Evolutionary conservation across 1,140 invertebrate species (phyloP).

Genomic region (Himalopsyche phryganea): DNA sequence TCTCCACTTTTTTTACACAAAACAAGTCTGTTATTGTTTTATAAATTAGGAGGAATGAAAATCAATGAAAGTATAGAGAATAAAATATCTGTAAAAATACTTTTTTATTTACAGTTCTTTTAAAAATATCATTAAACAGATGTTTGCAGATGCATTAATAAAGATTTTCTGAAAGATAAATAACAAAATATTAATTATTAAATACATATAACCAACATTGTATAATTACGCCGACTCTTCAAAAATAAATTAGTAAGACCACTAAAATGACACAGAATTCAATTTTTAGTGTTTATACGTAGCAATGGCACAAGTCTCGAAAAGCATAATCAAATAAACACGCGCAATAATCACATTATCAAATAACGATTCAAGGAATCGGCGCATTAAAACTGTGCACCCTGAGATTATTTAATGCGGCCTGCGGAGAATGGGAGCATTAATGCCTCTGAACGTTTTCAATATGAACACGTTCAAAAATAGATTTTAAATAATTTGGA

Average conservation of each 20-base stretch:
- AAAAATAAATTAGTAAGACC: conserved; percentile 30
- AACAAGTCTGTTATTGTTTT: too few relatives aligned
- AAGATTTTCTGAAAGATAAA: conserved; percentile 34
- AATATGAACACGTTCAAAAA: not conserved
- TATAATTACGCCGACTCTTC: conserved; percentile 22
- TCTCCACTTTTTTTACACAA: too few relatives aligned
- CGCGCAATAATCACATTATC: too few relatives aligned
- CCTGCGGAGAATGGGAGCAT: not conserved
- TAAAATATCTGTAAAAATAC: conserved; percentile 34
- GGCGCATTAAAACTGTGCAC: not conserved
- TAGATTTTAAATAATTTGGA: not conserved
- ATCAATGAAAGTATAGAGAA: not conserved
- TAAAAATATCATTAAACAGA: conserved; percentile 34
- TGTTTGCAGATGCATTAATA: conserved; percentile 31
- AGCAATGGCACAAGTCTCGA: conserved; percentile 28
- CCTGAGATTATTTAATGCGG: too few relatives aligned
- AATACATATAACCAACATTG: conserved; percentile 33
- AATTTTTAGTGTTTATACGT: conserved; percentile 11
- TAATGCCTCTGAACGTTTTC: not conserved
- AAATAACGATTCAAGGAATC: too few relatives aligned
- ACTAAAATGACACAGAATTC: conserved; percentile 30
- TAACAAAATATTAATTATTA: conserved; percentile 35
- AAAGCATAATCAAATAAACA: not conserved
- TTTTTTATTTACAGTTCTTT: conserved; percentile 34
- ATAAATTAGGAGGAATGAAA: too few relatives aligned